Base-by-base conservation (phyloP, 2,888 invertebrate species). In the Volucella inflata region DNA sequence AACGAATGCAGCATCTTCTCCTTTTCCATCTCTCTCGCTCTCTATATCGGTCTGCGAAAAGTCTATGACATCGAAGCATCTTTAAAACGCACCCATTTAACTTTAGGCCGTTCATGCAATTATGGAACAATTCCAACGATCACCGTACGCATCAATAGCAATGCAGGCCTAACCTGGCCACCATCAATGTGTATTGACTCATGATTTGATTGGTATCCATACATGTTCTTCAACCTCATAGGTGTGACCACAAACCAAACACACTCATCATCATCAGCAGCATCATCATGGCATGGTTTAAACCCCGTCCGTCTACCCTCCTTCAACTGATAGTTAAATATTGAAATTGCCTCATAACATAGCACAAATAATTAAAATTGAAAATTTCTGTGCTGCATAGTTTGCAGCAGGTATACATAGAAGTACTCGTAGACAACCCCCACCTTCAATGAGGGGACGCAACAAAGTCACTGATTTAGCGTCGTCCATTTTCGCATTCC, bases 391-490 rank as follows among this genome's bases (percentile, higher is more conserved):
- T n/a, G 64, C 44, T 67, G 21, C 50, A 57, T 57, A 51, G 6
- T 21, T 38, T 16, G 21, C 14, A 4, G 11, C 11, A 64, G 57
- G 4, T 4, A 21, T 21, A 21, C 21, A 21, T 21, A 3, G 21
- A 2, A 21, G 4, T 21, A 21, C 21, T 21, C 2, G 21, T 21
- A 65, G 68, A 17, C 44, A 64, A 12, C 76, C 55, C 9, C 71
- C 51, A 17, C 44, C 67, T 2, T 55, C 67, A 21, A 72, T 55
- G 48, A 46, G 50, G 55, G 67, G 65, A 70, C 67, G 62, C 76
- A 80, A 81, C 85, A 85, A 81, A 81, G 85, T 81, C 80, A 77
- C 72, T 85, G 85, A 81, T 85, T 85, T 85, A 81, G 62, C 85
- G 76, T 80, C 77, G 84, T 80, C 67, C 80, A 79, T 79, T 79